Evolutionary conservation across 2,797 vertebrate genomes (phyloP).

Genomic region (Coilia nasus): DNA sequence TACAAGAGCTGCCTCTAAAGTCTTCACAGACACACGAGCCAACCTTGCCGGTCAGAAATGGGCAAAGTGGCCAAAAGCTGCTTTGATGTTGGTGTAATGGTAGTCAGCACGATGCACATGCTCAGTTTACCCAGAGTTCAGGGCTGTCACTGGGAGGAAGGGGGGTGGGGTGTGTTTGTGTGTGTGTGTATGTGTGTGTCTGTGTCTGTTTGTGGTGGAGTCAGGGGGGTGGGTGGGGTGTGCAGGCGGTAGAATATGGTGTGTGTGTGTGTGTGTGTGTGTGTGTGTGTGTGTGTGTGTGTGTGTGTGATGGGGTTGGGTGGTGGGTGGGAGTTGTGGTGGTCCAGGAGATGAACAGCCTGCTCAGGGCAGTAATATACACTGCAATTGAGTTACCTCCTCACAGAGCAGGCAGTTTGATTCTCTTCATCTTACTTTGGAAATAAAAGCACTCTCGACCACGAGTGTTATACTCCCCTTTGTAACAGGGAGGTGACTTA

Average conservation of each 20-base stretch:
- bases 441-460: neutral
- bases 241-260: too few species aligned
- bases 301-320: too few species aligned
- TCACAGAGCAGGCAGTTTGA: neutral
- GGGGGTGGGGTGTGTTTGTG: neutral
- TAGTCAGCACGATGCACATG: slow-evolving; percentile 26
- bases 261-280: too few species aligned
- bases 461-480: neutral
- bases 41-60: neutral
- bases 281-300: too few species aligned
- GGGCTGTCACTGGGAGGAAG: neutral
- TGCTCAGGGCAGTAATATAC: slow-evolving; percentile 21
- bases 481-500: too few species aligned
- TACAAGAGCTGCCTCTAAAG: neutral
- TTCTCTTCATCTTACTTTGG: neutral
- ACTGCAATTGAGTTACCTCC: neutral
- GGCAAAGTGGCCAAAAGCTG: neutral
- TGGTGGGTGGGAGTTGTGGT: neutral
- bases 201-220: too few species aligned
- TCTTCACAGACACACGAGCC: neutral
- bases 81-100: too few species aligned
- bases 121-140: slow-evolving; percentile 41
- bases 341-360: neutral
- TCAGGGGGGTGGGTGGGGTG: too few species aligned
- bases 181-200: too few species aligned